Evolutionary conservation across 2,113 vertebrate species (phyloP), one percentile per base, ranked within the genome.

Genomic region (Corynorhinus townsendii): DNA sequence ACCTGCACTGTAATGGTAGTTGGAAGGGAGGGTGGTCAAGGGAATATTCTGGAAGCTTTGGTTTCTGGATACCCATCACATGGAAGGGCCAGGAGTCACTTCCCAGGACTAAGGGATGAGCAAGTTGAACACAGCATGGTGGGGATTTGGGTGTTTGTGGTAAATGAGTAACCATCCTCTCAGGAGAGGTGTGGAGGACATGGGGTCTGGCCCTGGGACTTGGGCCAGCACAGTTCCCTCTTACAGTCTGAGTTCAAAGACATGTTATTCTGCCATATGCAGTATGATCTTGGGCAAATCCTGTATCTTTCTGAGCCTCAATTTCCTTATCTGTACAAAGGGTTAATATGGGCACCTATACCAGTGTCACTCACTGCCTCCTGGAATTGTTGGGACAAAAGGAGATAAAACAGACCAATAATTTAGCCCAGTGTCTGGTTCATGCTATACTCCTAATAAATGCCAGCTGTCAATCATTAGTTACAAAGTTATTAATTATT

Each of bases 151-250:
- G 66, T 64, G 83, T 77, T 45, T 17, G 7, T 8, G 24, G 87
- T 72, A 77, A 35, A 26, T 33, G n/a, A 71, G 35, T 14, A 16
- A 17, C 64, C 47, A 0, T 38, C 38, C 72, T 72, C 45, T 10
- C 38, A 47, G 9, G 15, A 45, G 4, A 20, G 26, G 11, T 1
- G 0, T 0, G 19, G 49, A 47, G 45, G 14, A 35, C 14, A 0
- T 20, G 30, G 24, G 56, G 7, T 11, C 86, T 26, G 30, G 45
- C 43, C 38, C 49, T 12, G 64, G 69, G 33, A 35, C 19, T 11
- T 16, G 17, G 49, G 35, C 59, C 20, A 1, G 7, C 4, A 22
- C 16, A 6, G 40, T 43, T 38, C n/a, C 40, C 43, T 79, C 35
- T 38, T 5, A 6, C 22, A 28, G 43, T 26, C n/a, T 16, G 66